Evolutionary conservation across 2,888 invertebrate species (phyloP), one percentile per base, ranked within the genome.

Genomic region (Drosophila dives): DNA sequence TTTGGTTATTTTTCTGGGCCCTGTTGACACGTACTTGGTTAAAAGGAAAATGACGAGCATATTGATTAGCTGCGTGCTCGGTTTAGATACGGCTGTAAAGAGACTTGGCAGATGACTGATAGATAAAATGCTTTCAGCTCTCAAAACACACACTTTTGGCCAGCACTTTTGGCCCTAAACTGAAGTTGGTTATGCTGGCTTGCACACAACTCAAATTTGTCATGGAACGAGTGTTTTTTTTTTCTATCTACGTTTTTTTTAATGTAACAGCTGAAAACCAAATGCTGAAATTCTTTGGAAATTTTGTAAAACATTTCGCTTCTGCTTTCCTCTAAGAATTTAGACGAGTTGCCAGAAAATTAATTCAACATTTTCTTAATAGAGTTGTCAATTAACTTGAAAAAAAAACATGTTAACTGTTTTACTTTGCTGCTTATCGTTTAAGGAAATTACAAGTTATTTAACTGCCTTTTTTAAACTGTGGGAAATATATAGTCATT

Each of bases 31-130:
- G 87, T 90, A 86, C 82, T 89, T 80, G 90, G 84, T 74, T 90
- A 90, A 90, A 86, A 88, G 90, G 85, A 90, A 89, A 88, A 81
- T 80, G 87, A 90, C 87, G 77, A 90, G 90, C 90, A 90, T 88
- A 88, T 88, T 88, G 87, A 88, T 88, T 86, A 90, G 87, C 59
- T 81, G 75, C 83, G 78, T 78, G 79, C 88, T 74, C 74, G 82
- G 70, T 77, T 71, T 77, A 73, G 78, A 73, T 82, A 77, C 75
- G 70, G 71, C 75, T 89, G 81, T 69, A 75, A 85, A 81, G 86
- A 80, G 56, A 68, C 51, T 75, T 58, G 51, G 51, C 60, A 68
- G 88, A 84, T 87, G 85, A 72, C 68, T 77, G 82, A 81, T 38
- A 55, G 55, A 55, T 90, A 89, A 88, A 86, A 87, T 73, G 86